Evolutionary conservation across 1,140 invertebrate species (phyloP), one percentile per base, ranked within the genome.

Genomic region (Aphis gossypii): DNA sequence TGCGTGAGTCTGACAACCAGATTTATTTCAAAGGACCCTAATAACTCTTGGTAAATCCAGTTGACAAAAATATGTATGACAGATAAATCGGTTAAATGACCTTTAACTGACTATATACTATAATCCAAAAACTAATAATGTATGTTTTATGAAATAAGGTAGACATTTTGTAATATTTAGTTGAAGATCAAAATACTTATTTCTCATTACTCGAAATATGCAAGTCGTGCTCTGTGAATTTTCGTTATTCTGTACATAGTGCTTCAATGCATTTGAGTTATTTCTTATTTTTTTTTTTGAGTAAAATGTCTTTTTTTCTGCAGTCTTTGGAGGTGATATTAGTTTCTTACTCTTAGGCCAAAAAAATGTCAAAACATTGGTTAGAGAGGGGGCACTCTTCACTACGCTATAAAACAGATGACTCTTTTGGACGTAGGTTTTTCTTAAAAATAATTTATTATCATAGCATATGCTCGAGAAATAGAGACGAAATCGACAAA

Each of bases 371-470:
- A 30, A 11, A 48, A 20, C 84, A n/a, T 48, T 48, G 38, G 21
- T 30, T 8, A 4, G 60, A n/a, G 60, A 0, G 60, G 1, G 21
- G 41, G 11, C 83, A 44, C 38, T 84, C 83, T 21, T 21, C 7
- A 30, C 9, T n/a, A 87, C 46, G 14, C 86, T 18, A 48, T 87
- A 89, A 89, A 89, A 89, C 46, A 89, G 87, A 89, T 54, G 87
- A n/a, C 48, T 89, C 48, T 54, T 35, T 89, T 21, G 20, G 87
- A 54, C 20, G 18, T 54, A 35, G 87, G 46, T n/a, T 51, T 88
- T 88, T 89, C 48, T 89, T 89, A 20, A 88, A n/a, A 51, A 89
- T 89, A 89, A 89, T 54, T 89, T 89, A 89, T 89, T 89, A 89
- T 51, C 6, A 38, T 35, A 35, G 87, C 87, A 35, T 48, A 48